Conservation (phyloP, 2,113 vertebrate genomes). For the Anser brachyrhynchus region DNA sequence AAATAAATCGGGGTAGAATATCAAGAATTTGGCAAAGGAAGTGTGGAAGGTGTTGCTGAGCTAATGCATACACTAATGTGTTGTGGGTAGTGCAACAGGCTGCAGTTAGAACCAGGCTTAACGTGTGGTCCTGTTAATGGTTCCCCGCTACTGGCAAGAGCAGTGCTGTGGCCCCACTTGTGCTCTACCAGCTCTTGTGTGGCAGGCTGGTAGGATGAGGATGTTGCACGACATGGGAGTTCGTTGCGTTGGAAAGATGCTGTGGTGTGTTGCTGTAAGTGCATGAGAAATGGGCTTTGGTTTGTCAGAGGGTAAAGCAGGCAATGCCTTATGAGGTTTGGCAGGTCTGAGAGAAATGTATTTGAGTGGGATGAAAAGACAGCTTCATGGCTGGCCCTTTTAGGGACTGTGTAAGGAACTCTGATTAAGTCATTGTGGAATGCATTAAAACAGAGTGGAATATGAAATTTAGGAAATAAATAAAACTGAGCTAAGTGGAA, state of each 20-base stretch:
- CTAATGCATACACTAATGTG: neutral
- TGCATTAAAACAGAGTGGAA: neutral
- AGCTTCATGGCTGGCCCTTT: neutral
- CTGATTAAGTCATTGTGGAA: neutral
- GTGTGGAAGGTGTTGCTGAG: neutral
- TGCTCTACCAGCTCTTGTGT: neutral
- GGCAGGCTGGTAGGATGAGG: neutral
- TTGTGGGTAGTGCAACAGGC: neutral
- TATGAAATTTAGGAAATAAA: neutral
- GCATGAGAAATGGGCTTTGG: neutral
- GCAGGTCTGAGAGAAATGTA: neutral
- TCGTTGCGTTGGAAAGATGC: neutral
- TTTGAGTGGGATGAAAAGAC: neutral
- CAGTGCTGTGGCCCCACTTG: neutral
- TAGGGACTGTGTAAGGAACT: neutral
- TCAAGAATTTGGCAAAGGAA: neutral
- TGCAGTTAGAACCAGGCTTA: neutral
- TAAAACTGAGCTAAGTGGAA: neutral
- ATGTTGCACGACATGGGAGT: neutral
- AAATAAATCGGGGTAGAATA: neutral
- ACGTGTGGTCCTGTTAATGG: neutral
- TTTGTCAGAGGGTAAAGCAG: neutral
- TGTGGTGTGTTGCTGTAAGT: neutral
- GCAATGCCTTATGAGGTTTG: neutral
- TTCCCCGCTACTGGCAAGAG: neutral